Conservation (phyloP, 2,888 invertebrate species). For the Chorisops tibialis region DNA sequence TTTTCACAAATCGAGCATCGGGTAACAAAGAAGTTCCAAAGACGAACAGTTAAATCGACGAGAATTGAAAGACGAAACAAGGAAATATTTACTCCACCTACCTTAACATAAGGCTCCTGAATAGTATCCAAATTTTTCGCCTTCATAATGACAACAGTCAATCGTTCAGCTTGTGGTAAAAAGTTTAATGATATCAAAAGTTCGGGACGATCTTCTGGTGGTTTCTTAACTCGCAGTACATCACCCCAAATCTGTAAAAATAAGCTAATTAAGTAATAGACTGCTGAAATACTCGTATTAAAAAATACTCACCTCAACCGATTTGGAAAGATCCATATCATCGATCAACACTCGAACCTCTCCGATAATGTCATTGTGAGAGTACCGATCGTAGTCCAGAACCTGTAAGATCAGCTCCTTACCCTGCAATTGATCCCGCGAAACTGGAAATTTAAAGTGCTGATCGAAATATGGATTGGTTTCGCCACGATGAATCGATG, state of each 20-base stretch:
- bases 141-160: constrained; percentile 79
- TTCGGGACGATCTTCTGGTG: constrained; percentile 78
- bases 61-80: no score
- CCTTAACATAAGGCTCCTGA: constrained; percentile 75
- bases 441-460: constrained; percentile 88
- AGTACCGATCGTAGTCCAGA: constrained; percentile 61
- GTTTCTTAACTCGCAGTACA: constrained; percentile 74
- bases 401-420: constrained; percentile 61
- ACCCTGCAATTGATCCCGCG: constrained; percentile 79
- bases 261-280: not conserved
- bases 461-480: constrained; percentile 87
- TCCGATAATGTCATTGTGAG: constrained; percentile 83
- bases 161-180: constrained; percentile 80
- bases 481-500: constrained; percentile 78
- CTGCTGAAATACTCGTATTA: no score
- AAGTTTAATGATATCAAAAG: constrained; percentile 81
- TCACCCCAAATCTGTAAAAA: constrained; percentile 85
- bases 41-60: no score
- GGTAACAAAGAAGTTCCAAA: no score
- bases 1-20: no score
- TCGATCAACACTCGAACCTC: constrained; percentile 76
- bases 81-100: no score
- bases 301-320: constrained; percentile 45
- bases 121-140: constrained; percentile 78
- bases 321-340: constrained; percentile 66